Evolutionary conservation across 1,140 invertebrate genomes (phyloP), one percentile per base, ranked within the genome.

Genomic region (Scaptomyza graminum): DNA sequence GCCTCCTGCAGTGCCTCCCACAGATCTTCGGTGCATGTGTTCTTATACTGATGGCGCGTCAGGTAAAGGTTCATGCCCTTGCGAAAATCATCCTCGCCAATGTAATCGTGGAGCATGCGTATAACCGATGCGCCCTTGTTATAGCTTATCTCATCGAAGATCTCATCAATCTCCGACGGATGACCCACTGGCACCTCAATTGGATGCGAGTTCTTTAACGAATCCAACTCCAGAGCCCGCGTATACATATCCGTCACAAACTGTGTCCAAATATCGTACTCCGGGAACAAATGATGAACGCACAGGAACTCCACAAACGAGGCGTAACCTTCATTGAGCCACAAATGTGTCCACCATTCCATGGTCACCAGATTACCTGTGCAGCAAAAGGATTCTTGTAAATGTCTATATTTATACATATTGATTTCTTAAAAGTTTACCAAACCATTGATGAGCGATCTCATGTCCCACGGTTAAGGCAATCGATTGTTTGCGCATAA

Each of bases 121-220:
- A 99, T 99, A 1, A 99, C 95, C 37, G 97, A 97, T 0, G 97
- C 96, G 13, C 96, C 97, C 93, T 99, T 99, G 76, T 95, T 95
- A 91, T 99, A 99, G 37, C 97, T 98, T 87, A 99, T 99, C 75
- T 96, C 95, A 93, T 99, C 97, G 92, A 99, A 99, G 75, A 99
- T 98, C 91, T 98, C 97, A 90, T 98, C 97, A 74, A 99, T 97
- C 92, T 99, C 97, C 5, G 95, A 95, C 0, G 97, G 96, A 93
- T 98, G 95, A 1, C 95, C 95, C 0, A 98, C 96, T 37, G 96
- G 95, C 12, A 97, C 96, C 93, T 98, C 96, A 69, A 98, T 97
- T 2, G 97, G 96, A 93, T 98, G 97, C 34, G 96, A 97, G 87
- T 96, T 98, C 74, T 96, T 96, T 51, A 99, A 92, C 55, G 96